These are phyloP conservation scores for Tryphoninae sp. DNA, from an alignment of 2,888 invertebrate genomes.

Conservation along the genomic window DNA sequence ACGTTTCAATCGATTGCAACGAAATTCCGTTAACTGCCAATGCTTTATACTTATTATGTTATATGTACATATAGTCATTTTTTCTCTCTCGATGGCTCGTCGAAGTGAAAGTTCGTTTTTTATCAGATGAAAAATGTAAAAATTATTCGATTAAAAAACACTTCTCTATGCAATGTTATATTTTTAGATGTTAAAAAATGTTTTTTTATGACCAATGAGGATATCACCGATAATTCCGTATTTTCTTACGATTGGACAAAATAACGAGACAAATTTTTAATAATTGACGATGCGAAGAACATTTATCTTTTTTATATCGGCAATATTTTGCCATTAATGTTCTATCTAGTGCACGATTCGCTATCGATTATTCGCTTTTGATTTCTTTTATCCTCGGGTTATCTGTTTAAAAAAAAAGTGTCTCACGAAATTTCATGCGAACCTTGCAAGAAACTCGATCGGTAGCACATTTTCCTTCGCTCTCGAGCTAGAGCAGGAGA, in stretches of 20 bases:
- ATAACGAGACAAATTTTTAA: background rate
- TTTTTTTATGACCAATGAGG: too few species aligned
- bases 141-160: too few species aligned
- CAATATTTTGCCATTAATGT: background rate
- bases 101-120: constrained; percentile 1
- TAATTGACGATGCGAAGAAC: background rate
- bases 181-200: too few species aligned
- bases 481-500: constrained; percentile 35
- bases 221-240: too few species aligned
- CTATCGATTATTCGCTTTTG: background rate
- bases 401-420: background rate
- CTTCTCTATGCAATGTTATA: too few species aligned
- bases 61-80: background rate
- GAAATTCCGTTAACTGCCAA: constrained; percentile 50
- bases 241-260: background rate
- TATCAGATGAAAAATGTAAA: too few species aligned
- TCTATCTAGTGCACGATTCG: background rate
- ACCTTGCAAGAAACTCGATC: constrained; percentile 56
- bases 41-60: constrained; percentile 18
- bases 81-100: background rate
- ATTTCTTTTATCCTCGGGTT: constrained; percentile 3
- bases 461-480: constrained; percentile 57
- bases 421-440: constrained; percentile 23
- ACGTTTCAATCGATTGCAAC: constrained; percentile 20
- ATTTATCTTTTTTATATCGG: background rate